These are phyloP conservation scores for Theonella swinhoei DNA, from an alignment of 37 sponge, comb jelly and placozoan genomes.

Conservation along the genomic window DNA sequence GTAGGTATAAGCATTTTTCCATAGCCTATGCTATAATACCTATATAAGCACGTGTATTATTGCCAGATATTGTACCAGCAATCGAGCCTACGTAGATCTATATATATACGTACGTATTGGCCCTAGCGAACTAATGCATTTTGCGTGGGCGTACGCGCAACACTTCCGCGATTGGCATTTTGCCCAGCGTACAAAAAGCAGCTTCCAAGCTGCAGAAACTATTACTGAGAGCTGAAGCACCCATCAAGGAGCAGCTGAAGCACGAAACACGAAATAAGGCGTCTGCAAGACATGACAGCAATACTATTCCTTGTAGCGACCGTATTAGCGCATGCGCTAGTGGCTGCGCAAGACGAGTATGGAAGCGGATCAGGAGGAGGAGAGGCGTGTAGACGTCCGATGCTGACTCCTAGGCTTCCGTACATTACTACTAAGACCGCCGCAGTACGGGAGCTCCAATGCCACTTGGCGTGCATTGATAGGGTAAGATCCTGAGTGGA, in stretches of 20 bases:
- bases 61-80: not conserved
- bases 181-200: too few relatives aligned
- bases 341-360: not conserved
- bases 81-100: not conserved
- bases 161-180: too few relatives aligned
- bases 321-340: too few relatives aligned
- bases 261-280: too few relatives aligned
- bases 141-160: not conserved
- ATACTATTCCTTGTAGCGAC: too few relatives aligned
- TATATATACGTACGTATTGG: too few relatives aligned
- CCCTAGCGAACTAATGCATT: too few relatives aligned
- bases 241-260: too few relatives aligned
- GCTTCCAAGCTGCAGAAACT: not conserved
- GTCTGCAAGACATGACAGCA: too few relatives aligned
- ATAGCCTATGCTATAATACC: not conserved
- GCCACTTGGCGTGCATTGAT: slow-evolving; percentile 27
- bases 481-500: not conserved
- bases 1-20: too few relatives aligned
- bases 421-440: not conserved
- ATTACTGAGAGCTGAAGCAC: too few relatives aligned
- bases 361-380: not conserved
- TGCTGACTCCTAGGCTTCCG: not conserved
- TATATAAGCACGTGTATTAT: not conserved
- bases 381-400: not conserved
- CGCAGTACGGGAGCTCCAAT: not conserved